Evolutionary conservation across 1,140 invertebrate genomes (phyloP).

Genomic region (Kradibia gibbosae): DNA sequence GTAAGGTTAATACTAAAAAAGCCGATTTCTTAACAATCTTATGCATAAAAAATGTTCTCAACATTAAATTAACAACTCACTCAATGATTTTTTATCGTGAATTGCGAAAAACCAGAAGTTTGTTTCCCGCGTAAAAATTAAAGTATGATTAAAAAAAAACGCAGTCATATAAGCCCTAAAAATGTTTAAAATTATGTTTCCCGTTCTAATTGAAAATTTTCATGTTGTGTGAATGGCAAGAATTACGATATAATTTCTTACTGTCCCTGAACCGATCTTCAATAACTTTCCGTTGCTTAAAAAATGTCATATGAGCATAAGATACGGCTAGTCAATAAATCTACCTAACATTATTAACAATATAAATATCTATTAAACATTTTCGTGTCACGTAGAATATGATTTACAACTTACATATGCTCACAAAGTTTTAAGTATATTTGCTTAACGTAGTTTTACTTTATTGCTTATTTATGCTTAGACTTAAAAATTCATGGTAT

Average conservation of each 20-base stretch:
- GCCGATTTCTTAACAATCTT: background rate
- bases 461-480: too few species aligned
- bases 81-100: background rate
- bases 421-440: background rate
- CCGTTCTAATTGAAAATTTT: constrained; percentile 21
- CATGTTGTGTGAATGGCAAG: background rate
- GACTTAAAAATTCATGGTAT: too few species aligned
- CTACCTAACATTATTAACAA: background rate
- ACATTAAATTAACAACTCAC: background rate
- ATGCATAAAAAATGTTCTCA: constrained; percentile 10
- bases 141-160: background rate
- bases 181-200: background rate
- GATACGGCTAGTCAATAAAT: constrained; percentile 51
- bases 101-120: constrained; percentile 18
- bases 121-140: background rate
- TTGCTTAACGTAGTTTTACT: background rate
- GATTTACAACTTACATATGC: background rate
- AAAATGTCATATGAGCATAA: constrained; percentile 45
- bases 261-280: constrained; percentile 33
- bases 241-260: background rate
- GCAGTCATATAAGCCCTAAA: background rate
- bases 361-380: background rate
- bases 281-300: constrained; percentile 56
- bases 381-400: background rate
- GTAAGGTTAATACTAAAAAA: constrained; percentile 1